Evolutionary conservation across 2,888 invertebrate species (phyloP).

Genomic region (Prosapia bicincta): DNA sequence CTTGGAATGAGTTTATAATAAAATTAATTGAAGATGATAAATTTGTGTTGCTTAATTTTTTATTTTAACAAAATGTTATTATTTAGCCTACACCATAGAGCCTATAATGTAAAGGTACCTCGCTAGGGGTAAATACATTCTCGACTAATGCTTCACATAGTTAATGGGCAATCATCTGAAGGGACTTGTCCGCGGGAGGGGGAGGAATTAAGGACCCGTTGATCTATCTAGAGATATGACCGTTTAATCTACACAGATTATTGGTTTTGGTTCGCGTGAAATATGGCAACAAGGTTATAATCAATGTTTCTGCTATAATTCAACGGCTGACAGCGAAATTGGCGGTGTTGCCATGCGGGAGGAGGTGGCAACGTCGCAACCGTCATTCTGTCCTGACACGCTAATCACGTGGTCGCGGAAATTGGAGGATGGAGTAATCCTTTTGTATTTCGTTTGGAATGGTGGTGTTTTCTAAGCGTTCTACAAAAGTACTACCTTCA

Average conservation of each 20-base stretch:
- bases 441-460: not conserved
- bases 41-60: too few species aligned
- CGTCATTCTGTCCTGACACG: not conserved
- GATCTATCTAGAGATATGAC: not conserved
- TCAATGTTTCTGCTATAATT: conserved; percentile 18
- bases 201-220: not conserved
- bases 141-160: too few species aligned
- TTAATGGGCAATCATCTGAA: too few species aligned
- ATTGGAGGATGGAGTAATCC: not conserved
- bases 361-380: conserved; percentile 11
- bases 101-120: too few species aligned
- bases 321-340: conserved; percentile 22
- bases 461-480: too few species aligned
- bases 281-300: conserved; percentile 21
- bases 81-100: too few species aligned
- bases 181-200: not conserved
- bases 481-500: too few species aligned
- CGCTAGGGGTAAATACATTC: too few species aligned
- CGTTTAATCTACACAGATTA: not conserved
- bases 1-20: too few species aligned
- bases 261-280: conserved; percentile 11
- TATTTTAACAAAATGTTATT: too few species aligned
- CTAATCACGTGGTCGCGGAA: not conserved
- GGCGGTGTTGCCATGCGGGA: conserved; percentile 12
- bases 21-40: too few species aligned